A percentile compares a stretch with the other conserved stretches of the same genome.
Evolutionary conservation across 2,888 invertebrate genomes (phyloP).

Genomic region (Spatulosminthurus flaviceps): DNA sequence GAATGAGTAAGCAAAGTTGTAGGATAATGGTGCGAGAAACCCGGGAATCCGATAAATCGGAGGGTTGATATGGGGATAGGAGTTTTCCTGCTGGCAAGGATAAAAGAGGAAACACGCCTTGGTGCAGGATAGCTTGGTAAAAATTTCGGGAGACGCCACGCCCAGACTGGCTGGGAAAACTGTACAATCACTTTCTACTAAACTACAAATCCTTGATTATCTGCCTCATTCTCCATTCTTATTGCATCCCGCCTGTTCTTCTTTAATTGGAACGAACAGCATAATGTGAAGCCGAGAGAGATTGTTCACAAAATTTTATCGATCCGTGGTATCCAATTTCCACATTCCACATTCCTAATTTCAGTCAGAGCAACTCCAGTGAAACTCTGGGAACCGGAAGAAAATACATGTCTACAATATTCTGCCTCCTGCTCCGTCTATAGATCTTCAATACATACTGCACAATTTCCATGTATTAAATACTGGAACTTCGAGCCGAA

Average conservation of each 20-base stretch:
- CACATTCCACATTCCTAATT: constrained; percentile 10
- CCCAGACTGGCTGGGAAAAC: neutral
- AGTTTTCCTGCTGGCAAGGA: neutral
- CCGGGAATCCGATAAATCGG: neutral
- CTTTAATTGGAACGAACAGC: constrained; percentile 10
- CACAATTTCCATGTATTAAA: no score
- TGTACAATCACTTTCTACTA: neutral
- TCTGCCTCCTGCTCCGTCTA: neutral
- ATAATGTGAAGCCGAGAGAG: constrained; percentile 4
- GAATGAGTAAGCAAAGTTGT: neutral
- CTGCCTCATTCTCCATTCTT: neutral
- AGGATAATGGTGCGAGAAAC: neutral
- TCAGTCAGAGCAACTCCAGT: neutral
- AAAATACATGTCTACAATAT: neutral
- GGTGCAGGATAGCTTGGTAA: neutral
- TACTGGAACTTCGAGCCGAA: no score
- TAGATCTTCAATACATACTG: no score
- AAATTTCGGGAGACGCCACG: constrained; percentile 14
- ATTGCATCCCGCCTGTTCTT: neutral
- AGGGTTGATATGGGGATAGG: constrained; percentile 2
- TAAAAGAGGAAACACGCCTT: neutral
- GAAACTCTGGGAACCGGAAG: neutral
- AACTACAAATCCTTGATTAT: neutral
- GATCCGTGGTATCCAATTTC: neutral
- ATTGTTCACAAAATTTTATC: constrained; percentile 16